Evolutionary conservation across 2,113 vertebrate species (phyloP).

Genomic region (Cebus imitator): DNA sequence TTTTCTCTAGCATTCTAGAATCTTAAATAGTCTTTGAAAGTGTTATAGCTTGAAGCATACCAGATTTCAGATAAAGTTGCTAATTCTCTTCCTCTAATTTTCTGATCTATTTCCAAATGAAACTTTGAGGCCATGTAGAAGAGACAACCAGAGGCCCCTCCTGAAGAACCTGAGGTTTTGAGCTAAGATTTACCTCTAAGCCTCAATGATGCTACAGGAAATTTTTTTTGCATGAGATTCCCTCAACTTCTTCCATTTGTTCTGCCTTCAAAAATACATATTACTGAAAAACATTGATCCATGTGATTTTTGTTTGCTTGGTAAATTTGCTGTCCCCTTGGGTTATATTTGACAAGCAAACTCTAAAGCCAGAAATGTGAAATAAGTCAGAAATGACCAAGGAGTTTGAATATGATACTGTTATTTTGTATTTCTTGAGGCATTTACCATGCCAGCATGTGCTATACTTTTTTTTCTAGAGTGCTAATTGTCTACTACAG

Average conservation of each 20-base stretch:
- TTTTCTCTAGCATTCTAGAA: background rate
- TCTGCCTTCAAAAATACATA: background rate
- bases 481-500: background rate
- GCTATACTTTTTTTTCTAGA: background rate
- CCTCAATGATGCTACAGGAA: background rate
- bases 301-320: background rate
- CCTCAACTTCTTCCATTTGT: background rate
- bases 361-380: background rate
- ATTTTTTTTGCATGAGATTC: background rate
- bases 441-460: background rate
- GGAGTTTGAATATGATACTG: background rate
- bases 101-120: slow-evolving; percentile 25
- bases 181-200: background rate
- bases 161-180: background rate
- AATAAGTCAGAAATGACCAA: background rate
- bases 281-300: background rate
- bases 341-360: background rate
- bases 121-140: background rate
- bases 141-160: background rate
- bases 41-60: background rate
- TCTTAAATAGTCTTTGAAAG: background rate
- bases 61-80: background rate
- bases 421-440: background rate
- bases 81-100: background rate
- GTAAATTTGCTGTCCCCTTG: background rate